Evolutionary conservation across 2,113 vertebrate species (phyloP).

Genomic region (Pitta sordida): DNA sequence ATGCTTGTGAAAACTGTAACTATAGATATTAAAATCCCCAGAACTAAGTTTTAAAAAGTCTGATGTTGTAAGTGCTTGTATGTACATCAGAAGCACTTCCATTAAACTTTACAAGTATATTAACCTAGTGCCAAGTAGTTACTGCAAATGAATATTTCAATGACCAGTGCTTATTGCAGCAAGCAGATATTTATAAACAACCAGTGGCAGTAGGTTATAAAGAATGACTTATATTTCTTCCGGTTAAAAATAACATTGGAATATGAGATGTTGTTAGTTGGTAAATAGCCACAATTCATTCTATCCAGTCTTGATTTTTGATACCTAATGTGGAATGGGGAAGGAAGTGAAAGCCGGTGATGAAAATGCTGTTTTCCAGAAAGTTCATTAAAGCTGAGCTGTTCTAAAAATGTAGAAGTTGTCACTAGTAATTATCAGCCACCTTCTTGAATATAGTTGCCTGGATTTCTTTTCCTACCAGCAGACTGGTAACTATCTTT

Average conservation of each 20-base stretch:
- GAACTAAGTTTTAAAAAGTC: slow-evolving; percentile 60
- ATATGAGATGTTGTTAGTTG: slow-evolving; percentile 50
- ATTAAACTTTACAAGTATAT: slow-evolving; percentile 71
- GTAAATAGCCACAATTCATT: slow-evolving; percentile 48
- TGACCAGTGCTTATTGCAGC: slow-evolving; percentile 84
- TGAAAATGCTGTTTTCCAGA: slow-evolving; percentile 57
- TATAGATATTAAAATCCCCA: slow-evolving; percentile 48
- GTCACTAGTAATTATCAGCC: slow-evolving; percentile 48
- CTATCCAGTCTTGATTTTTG: slow-evolving; percentile 56
- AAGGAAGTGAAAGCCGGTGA: slow-evolving; percentile 56
- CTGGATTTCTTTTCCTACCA: neutral
- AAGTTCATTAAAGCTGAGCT: slow-evolving; percentile 62
- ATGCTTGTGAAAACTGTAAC: slow-evolving; percentile 71
- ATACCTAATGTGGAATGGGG: slow-evolving; percentile 32
- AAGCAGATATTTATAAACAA: slow-evolving; percentile 84
- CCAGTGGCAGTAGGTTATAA: slow-evolving; percentile 56
- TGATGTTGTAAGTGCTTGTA: slow-evolving; percentile 72
- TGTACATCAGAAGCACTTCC: slow-evolving; percentile 70
- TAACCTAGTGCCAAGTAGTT: slow-evolving; percentile 85
- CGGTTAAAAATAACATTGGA: slow-evolving; percentile 55
- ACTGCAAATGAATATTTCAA: slow-evolving; percentile 76
- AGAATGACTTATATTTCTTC: slow-evolving; percentile 57
- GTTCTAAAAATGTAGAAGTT: slow-evolving; percentile 45
- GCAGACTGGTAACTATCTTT: neutral
- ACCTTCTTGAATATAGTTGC: slow-evolving; percentile 6